Evolutionary conservation across 2,113 vertebrate genomes (phyloP).

Genomic region (Leuciscus idus): DNA sequence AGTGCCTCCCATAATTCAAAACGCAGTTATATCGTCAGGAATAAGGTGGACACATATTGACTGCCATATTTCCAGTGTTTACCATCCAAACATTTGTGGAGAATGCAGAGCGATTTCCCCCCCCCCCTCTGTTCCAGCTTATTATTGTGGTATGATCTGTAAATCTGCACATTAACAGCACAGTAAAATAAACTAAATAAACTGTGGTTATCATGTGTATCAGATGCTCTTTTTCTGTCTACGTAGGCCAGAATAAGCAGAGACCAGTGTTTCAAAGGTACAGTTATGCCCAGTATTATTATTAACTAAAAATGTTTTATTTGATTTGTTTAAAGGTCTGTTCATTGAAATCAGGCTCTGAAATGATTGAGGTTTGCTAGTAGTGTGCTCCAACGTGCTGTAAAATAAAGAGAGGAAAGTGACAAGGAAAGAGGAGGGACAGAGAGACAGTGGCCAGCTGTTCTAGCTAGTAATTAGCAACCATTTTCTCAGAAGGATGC

Average conservation of each 20-base stretch:
- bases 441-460: conserved; percentile 25
- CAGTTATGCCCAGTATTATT: too few relatives aligned
- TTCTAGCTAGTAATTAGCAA: conserved; percentile 24
- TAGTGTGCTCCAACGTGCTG: not conserved
- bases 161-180: not conserved
- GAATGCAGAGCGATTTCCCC: too few relatives aligned
- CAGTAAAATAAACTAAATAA: not conserved
- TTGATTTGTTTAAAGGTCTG: too few relatives aligned
- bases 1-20: too few relatives aligned
- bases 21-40: too few relatives aligned
- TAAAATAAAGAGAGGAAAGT: not conserved
- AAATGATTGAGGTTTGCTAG: not conserved
- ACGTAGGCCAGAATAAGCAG: not conserved
- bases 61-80: too few relatives aligned
- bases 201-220: not conserved
- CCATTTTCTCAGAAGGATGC: conserved; percentile 35
- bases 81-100: not conserved
- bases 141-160: not conserved
- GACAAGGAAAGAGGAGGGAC: conserved; percentile 27
- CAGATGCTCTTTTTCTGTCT: not conserved
- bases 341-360: not conserved
- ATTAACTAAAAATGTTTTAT: too few relatives aligned
- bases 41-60: too few relatives aligned
- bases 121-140: not conserved
- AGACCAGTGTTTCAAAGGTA: too few relatives aligned